Evolutionary conservation across 2,113 vertebrate species (phyloP), one percentile per base, ranked within the genome.

Genomic region (Erpornis zantholeuca): DNA sequence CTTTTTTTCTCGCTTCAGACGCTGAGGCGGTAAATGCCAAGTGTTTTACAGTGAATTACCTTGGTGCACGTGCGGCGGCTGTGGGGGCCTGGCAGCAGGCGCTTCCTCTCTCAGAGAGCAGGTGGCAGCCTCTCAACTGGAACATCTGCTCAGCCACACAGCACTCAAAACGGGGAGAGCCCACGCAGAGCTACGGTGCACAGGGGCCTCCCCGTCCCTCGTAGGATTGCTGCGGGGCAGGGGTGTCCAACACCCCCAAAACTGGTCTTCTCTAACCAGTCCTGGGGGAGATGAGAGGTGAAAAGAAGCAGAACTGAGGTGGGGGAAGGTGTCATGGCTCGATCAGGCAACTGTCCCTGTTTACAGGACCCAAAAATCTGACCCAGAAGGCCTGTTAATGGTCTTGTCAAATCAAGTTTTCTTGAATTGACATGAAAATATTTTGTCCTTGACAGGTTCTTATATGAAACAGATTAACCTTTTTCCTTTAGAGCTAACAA

Each of bases 171-270:
- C 0, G 4, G 50, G 63, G 68, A 72, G 27, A 65, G 59, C 40
- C 54, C 54, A 4, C 54, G 0, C 15, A 20, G 42, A 28, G 29
- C n/a, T 15, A 6, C 0, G 1, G 35, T 33, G 28, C 40, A 13
- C 5, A 20, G 64, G 36, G 21, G 35, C 10, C 21, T 53, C 38
- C 33, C 25, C 24, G 66, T 49, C 23, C 21, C 21, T 59, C 0
- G 1, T 3, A 18, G 27, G 19, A 61, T 31, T 12, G 0, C 11
- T n/a, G 24, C 0, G 0, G 20, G 35, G 23, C 4, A 12, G 8
- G 23, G 12, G 2, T 0, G 0, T n/a, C 35, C 15, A 4, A 28
- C 18, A 12, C 40, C 13, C 10, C 53, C 27, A 20, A 38, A 24
- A 2, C 11, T 11, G n/a, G 2, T 36, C 20, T 57, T 40, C 36